Evolutionary conservation across 2,888 invertebrate species (phyloP), one percentile per base, ranked within the genome.

Genomic region (Heliconius aoede): DNA sequence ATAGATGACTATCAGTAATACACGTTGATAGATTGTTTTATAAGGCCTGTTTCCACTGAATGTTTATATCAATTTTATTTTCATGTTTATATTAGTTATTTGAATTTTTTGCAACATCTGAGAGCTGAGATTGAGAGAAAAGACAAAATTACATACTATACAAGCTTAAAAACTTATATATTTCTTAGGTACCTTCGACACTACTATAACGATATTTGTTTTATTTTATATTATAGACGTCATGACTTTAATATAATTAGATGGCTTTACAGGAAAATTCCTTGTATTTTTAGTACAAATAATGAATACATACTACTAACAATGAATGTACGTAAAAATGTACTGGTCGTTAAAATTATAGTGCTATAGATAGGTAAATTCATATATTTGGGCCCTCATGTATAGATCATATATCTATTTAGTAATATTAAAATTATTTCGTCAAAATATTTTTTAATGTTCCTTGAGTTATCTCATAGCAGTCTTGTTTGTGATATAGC

Each of bases 21-120:
- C 72, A 40, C 26, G 15, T 67, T 74, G 67, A 68, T 74, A 26
- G 74, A 67, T 55, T 74, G 67, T 40, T 40, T 60, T n/a, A 51
- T 74, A 60, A 60, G 67, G n/a, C 28, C 26, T 74, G 28, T 74
- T 67, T 74, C 32, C 58, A 67, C 36, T 28, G 55, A 71, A 58
- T 71, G 8, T 36, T 60, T 36, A 18, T 72, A n/a, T 26, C 18
- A 46, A n/a, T 21, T 21, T 7, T 2, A 7, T 46, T 30, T 32
- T 11, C 21, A 18, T 46, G 21, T 46, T 46, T 7, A 46, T 46
- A 46, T 46, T 46, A 7, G 21, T 18, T 21, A 46, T 46, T 46
- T 46, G 46, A 7, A 46, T 21, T 21, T 21, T 46, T 46, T 7
- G 21, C 21, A 46, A 21, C 21, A 21, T 46, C 18, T 46, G 18